These are phyloP conservation scores for Urocitellus parryii DNA, from an alignment of 2,113 vertebrate genomes.

Conservation along the genomic window DNA sequence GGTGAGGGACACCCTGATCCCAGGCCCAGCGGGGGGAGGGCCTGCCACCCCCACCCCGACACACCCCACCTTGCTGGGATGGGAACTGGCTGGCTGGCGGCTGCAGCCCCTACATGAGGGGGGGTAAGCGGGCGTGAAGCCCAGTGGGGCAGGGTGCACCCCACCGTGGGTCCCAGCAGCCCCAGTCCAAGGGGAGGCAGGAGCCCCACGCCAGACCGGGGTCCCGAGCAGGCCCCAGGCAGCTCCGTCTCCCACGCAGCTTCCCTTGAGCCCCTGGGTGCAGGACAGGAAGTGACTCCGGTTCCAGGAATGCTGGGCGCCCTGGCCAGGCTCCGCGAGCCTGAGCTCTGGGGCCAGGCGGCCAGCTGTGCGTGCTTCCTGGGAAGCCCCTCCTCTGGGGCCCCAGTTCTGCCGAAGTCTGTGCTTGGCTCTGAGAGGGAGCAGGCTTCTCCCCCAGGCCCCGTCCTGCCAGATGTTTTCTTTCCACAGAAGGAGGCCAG, in stretches of 20 bases:
- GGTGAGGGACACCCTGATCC: too few relatives aligned
- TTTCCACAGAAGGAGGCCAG: slow-evolving; percentile 83
- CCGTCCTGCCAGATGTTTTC: slow-evolving; percentile 88
- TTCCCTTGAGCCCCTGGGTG: too few relatives aligned
- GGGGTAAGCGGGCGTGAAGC: too few relatives aligned
- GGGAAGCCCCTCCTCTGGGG: background rate
- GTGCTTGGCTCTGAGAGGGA: slow-evolving; percentile 71
- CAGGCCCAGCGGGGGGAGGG: too few relatives aligned
- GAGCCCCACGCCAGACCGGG: too few relatives aligned
- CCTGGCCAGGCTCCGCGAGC: background rate
- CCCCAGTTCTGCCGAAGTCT: background rate
- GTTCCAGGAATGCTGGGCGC: background rate
- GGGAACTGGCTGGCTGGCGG: accelerated
- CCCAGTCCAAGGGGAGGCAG: background rate
- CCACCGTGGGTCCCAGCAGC: background rate
- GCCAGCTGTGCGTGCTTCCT: background rate
- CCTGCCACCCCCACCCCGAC: too few relatives aligned
- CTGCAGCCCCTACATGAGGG: background rate
- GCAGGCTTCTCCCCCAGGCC: slow-evolving; percentile 84
- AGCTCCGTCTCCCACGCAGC: too few relatives aligned
- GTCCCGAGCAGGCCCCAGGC: too few relatives aligned
- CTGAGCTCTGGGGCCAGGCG: background rate
- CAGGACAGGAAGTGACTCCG: slow-evolving; percentile 23
- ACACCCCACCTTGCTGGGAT: background rate
- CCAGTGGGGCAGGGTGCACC: background rate